Percentiles rank a stretch among this genome's conserved stretches.
These are phyloP conservation scores for Hydroisotoma schaefferi DNA, from an alignment of 2,888 invertebrate genomes.

Conservation along the genomic window DNA sequence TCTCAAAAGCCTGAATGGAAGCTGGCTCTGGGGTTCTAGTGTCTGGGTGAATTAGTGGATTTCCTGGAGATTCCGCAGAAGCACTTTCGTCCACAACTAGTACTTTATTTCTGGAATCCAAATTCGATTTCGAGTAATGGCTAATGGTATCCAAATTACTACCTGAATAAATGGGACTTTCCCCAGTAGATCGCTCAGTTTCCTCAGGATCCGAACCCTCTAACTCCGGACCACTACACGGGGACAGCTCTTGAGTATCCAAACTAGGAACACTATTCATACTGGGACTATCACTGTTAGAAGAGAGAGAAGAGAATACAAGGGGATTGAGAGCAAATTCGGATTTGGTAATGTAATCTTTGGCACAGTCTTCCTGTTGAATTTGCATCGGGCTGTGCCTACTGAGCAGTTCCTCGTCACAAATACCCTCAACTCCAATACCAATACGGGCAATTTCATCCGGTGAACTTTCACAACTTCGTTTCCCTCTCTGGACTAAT, in stretches of 20 bases:
- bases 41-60: not conserved
- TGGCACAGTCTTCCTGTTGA: constrained; percentile 31
- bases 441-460: not conserved
- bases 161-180: not conserved
- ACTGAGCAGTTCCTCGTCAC: not conserved
- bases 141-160: constrained; percentile 7
- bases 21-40: too few species aligned
- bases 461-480: not conserved
- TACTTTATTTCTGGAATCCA: not conserved
- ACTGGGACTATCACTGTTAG: constrained; percentile 27
- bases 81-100: constrained; percentile 3
- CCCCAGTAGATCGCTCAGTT: not conserved
- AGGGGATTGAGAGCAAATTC: constrained; percentile 49
- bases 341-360: constrained; percentile 42
- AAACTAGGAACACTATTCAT: constrained; percentile 37
- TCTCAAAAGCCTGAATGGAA: not conserved
- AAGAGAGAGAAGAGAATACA: constrained; percentile 46
- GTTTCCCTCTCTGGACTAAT: not conserved
- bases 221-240: too few species aligned
- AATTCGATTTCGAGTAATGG: constrained; percentile 14
- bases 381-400: not conserved
- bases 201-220: not conserved
- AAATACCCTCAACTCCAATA: not conserved
- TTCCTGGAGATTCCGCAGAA: not conserved
- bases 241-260: not conserved